A percentile compares a stretch with the other conserved stretches of the same genome.
These are phyloP conservation scores for Coelinius sp. DNA, from an alignment of 2,888 invertebrate species.

Conservation along the genomic window DNA sequence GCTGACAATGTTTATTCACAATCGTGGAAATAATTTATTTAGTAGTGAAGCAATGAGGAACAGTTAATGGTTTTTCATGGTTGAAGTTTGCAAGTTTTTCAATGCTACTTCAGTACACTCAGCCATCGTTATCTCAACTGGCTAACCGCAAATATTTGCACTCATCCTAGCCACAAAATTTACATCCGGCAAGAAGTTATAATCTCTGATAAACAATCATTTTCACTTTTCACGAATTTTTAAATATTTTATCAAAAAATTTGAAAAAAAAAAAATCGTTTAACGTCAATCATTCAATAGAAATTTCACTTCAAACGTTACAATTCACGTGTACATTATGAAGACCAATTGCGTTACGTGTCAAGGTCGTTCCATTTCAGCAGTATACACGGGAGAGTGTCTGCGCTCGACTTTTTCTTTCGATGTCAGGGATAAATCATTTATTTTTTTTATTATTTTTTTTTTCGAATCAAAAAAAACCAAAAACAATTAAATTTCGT, in stretches of 20 bases:
- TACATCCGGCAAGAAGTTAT: not conserved
- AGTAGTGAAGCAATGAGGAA: not conserved
- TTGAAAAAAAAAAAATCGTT: too few relatives aligned
- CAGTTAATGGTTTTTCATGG: conserved; percentile 11
- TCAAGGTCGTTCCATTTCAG: conserved; percentile 15
- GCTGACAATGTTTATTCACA: not conserved
- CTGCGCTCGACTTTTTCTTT: conserved; percentile 12
- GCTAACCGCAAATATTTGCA: conserved; percentile 19
- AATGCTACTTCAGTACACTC: conserved; percentile 2
- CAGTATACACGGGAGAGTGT: conserved; percentile 5
- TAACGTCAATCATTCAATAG: not conserved
- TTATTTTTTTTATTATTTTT: too few relatives aligned
- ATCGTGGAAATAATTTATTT: not conserved
- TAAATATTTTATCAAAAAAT: not conserved
- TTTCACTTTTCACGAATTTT: not conserved
- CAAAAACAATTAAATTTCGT: not conserved
- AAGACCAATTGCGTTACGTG: conserved; percentile 11
- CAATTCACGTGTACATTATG: not conserved
- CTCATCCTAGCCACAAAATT: not conserved
- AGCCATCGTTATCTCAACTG: conserved; percentile 1
- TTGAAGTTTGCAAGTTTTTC: not conserved
- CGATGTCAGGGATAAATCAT: conserved; percentile 23
- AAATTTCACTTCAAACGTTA: conserved; percentile 1
- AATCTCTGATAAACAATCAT: not conserved
- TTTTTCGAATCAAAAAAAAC: not conserved